These are phyloP conservation scores for Hemichromis elongatus DNA, from an alignment of 2,113 vertebrate genomes.

Conservation along the genomic window DNA sequence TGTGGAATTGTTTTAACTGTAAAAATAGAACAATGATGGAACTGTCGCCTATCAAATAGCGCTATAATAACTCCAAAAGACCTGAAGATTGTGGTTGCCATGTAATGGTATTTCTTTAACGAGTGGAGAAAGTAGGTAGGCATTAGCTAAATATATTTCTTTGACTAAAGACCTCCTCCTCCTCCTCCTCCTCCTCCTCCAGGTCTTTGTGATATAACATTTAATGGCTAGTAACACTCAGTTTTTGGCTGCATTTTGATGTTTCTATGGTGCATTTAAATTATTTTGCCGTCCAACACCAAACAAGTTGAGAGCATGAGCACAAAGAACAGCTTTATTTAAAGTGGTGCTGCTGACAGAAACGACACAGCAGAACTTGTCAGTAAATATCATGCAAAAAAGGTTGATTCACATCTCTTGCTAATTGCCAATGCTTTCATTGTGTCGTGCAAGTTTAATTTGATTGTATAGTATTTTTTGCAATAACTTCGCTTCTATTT, in stretches of 20 bases:
- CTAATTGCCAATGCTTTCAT: fast-evolving
- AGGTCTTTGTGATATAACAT: neutral
- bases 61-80: neutral
- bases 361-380: neutral
- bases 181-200: neutral
- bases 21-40: neutral
- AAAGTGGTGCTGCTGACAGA: neutral
- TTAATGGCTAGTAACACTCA: neutral
- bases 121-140: neutral
- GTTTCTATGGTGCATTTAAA: neutral
- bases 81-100: neutral
- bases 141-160: neutral
- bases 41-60: neutral
- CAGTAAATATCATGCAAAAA: neutral
- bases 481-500: neutral
- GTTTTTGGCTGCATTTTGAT: neutral
- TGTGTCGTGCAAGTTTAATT: neutral
- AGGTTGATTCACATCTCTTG: neutral
- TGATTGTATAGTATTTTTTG: neutral
- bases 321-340: neutral
- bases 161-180: neutral
- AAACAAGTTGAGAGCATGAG: neutral
- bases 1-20: neutral
- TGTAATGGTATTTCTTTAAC: neutral
- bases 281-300: neutral